Base-by-base conservation (phyloP, 2,797 vertebrate species). In the Parauchenoglanis punctatus region DNA sequence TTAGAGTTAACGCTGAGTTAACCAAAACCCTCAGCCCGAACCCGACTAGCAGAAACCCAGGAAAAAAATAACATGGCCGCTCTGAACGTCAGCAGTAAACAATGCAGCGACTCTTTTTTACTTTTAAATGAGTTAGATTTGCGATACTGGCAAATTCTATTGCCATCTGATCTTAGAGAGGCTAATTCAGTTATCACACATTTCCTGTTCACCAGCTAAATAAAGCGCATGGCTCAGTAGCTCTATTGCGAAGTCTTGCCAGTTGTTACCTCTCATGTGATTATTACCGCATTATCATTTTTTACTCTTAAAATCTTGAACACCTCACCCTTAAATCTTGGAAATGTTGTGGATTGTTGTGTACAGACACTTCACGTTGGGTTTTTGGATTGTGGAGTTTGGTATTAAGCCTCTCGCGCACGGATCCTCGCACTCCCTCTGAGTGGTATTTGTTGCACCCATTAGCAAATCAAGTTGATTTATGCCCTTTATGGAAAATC, bases 401-500 rank as follows among this genome's bases (percentile, higher is more conserved):
- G 49, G 13, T 31, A 4, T 54, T 35, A 18, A 54, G 56, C 72
- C 23, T 75, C 44, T n/a, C 25, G 1, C 52, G 11, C 52, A 35
- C 11, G 28, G 52, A 58, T 11, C 52, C 15, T 78, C 76, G 52
- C 76, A 35, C 76, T 56, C 17, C 17, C 6, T 49, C 46, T 13
- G 72, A 49, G 23, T n/a, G 12, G 44, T 58, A 20, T 78, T 58
- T 56, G 28, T 78, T 58, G 17, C 17, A 20, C 49, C 28, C 28
- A 23, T 78, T 56, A 31, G 52, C 52, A 31, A 46, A 75, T 49
- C 72, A 20, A 78, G 17, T 78, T 78, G n/a, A 56, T 78, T 56
- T 78, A 78, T 58, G 52, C 28, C 52, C 28, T 78, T 78, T 78
- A 20, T 23, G 52, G 76, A 56, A 78, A 78, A 78, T 78, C 52